Percentiles rank a stretch among this genome's conserved stretches.
Evolutionary conservation across 2,113 vertebrate genomes (phyloP).

Genomic region (Centrocercus urophasianus): DNA sequence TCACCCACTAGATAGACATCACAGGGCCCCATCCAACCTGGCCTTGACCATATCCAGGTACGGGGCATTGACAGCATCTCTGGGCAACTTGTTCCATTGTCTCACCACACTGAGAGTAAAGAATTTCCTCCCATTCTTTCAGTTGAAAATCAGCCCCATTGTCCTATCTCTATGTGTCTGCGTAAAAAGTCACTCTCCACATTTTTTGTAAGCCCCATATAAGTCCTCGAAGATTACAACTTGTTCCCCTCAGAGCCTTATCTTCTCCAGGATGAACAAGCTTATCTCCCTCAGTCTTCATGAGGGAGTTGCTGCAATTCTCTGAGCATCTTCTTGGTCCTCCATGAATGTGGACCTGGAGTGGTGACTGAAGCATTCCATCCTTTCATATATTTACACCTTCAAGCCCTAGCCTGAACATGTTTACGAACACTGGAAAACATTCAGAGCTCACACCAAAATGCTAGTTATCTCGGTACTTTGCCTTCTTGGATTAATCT

Average conservation of each 20-base stretch:
- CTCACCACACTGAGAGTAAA: too few species aligned
- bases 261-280: background rate
- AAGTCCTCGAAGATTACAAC: background rate
- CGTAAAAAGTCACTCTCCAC: background rate
- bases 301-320: background rate
- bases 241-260: background rate
- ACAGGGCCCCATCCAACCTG: background rate
- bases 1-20: background rate
- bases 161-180: background rate
- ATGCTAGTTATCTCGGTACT: background rate
- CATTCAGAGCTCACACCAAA: background rate
- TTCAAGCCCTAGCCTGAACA: background rate
- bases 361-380: background rate
- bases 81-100: background rate
- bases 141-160: background rate
- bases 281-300: background rate
- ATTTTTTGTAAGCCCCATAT: background rate
- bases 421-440: background rate
- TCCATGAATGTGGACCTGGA: background rate
- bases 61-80: background rate
- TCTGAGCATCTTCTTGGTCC: background rate
- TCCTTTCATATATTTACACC: background rate
- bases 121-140: background rate
- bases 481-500: background rate
- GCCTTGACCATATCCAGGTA: background rate